phyloP scores from a whole-genome alignment of 1,140 invertebrate species.

The Drosophila chauvacae region DNA sequence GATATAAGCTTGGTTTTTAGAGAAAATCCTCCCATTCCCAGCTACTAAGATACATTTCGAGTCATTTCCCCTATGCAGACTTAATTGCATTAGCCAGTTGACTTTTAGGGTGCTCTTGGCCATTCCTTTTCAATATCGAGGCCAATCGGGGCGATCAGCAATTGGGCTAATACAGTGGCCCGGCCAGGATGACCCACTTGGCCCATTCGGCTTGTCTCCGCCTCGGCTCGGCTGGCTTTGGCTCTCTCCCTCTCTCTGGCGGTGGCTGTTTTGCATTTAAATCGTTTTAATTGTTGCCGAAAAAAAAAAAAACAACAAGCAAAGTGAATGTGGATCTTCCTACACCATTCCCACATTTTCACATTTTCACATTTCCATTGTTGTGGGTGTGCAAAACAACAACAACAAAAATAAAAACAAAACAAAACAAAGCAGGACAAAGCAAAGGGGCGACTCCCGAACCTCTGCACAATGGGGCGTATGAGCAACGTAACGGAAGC shows the following conservation, averaged over 20 bases:
- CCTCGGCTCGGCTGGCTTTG: slow-evolving; percentile 5
- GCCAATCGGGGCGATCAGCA: slow-evolving; percentile 30
- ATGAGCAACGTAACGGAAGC: slow-evolving; percentile 51
- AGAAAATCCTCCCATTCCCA: not conserved
- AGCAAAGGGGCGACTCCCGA: slow-evolving; percentile 54
- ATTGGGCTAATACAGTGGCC: slow-evolving; percentile 40
- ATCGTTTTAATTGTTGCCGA: slow-evolving; percentile 71
- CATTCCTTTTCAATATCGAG: slow-evolving; percentile 15
- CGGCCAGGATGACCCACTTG: slow-evolving; percentile 44
- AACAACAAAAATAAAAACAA: not conserved
- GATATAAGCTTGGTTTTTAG: not conserved
- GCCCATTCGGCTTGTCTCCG: slow-evolving; percentile 2
- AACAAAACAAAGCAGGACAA: slow-evolving; percentile 14
- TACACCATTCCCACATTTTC: not conserved
- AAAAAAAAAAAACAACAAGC: slow-evolving; percentile 12
- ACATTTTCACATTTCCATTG: slow-evolving; percentile 15
- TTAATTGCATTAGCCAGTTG: slow-evolving; percentile 28
- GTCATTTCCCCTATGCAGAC: not conserved
- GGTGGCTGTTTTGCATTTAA: slow-evolving; percentile 75
- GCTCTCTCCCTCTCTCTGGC: slow-evolving; percentile 22
- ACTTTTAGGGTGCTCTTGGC: slow-evolving; percentile 27
- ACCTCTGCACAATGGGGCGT: slow-evolving; percentile 69
- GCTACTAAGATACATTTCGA: not conserved
- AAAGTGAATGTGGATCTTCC: slow-evolving; percentile 5
- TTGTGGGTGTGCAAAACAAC: slow-evolving; percentile 17